phyloP scores from a whole-genome alignment of 2,888 invertebrate species.

The Hyles lineata region DNA sequence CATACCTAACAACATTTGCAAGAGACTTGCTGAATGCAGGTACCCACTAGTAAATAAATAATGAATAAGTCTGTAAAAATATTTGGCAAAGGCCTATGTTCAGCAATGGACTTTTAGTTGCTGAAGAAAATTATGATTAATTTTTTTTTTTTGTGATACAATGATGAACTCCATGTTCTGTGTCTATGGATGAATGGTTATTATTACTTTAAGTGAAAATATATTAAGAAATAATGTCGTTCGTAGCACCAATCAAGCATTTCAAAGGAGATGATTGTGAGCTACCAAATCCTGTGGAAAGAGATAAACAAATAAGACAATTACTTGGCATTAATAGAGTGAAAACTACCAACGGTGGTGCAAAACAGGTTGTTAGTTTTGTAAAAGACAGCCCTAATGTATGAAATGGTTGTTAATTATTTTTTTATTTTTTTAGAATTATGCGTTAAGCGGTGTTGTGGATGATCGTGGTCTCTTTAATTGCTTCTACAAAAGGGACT shows the following conservation, averaged over 20 bases:
- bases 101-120: too few relatives aligned
- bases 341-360: constrained; percentile 21
- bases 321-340: constrained; percentile 60
- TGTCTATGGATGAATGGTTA: too few relatives aligned
- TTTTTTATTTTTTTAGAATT: constrained; percentile 15
- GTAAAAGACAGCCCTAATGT: constrained; percentile 4
- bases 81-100: too few relatives aligned
- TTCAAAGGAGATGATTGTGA: constrained; percentile 69
- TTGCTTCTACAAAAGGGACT: constrained; percentile 27
- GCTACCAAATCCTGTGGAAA: constrained; percentile 60
- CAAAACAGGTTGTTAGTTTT: constrained; percentile 34
- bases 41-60: not conserved
- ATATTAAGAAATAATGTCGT: constrained; percentile 21
- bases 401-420: constrained; percentile 18
- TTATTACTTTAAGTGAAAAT: not conserved
- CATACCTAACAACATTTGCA: too few relatives aligned
- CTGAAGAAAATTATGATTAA: not conserved
- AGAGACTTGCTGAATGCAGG: too few relatives aligned
- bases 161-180: too few relatives aligned
- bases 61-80: not conserved
- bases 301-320: constrained; percentile 69
- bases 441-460: constrained; percentile 38
- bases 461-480: constrained; percentile 33
- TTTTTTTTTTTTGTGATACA: too few relatives aligned
- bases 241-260: constrained; percentile 65